Evolutionary conservation across 1,140 invertebrate species (phyloP), one percentile per base, ranked within the genome.

Genomic region (Cephus cinctus): DNA sequence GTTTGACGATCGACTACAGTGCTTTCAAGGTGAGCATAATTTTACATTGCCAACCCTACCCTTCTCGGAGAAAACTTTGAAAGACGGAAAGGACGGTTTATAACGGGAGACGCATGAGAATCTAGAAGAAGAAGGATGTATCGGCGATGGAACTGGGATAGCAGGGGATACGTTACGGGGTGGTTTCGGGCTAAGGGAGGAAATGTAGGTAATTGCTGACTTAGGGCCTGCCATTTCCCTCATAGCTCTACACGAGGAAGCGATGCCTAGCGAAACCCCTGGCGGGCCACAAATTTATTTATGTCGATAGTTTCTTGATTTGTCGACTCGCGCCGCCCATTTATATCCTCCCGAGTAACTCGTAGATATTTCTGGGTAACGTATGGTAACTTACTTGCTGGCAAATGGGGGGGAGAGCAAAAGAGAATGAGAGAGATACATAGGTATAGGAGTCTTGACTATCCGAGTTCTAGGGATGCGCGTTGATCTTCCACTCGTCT

Each of bases 301-400:
- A 75, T 74, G 72, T 76, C 74, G 74, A 76, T 76, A 76, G 71
- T 76, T 76, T 74, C 74, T 76, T 76, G 73, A 76, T 76, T 76
- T 76, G 72, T 76, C 67, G 72, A 73, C 71, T 73, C 54, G 54
- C 61, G 59, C 61, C 56, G 61, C 66, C 72, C 72, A 76, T 71
- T 71, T 69, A 71, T 72, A 71, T 69, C 68, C 57, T 62, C 59
- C 54, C 49, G 41, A 21, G 34, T 43, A 47, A 54, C 50, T 54
- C 51, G 47, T 50, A 61, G 58, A 67, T 61, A n/a, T n/a, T n/a
- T 64, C 46, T 41, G 32, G 11, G 23, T 46, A 56, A 56, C 49
- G 50, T 49, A 56, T 52, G 54, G 46, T 47, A 51, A 56, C 49
- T 50, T 42, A 49, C 52, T 47, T 31, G 30, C 18, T 27, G 47